phyloP scores from a whole-genome alignment of 2,797 vertebrate species.

The Paramormyrops hopkinsi region DNA sequence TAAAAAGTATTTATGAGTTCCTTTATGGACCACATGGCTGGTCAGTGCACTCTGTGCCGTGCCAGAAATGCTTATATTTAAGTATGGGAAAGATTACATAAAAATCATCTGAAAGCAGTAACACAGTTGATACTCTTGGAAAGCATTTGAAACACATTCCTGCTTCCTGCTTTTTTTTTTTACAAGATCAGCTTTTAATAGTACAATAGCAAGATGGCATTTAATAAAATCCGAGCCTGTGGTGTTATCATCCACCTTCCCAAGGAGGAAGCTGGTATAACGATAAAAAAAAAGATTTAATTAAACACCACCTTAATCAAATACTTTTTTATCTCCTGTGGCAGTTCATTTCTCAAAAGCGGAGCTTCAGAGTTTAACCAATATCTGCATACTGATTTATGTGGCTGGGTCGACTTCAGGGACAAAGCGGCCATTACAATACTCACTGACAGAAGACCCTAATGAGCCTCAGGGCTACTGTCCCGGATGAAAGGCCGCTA shows the following conservation, averaged over 20 bases:
- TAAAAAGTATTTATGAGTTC: slow-evolving; percentile 65
- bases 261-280: not conserved
- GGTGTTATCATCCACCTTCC: not conserved
- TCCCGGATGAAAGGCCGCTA: not conserved
- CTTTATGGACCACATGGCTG: slow-evolving; percentile 57
- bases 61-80: slow-evolving; percentile 54
- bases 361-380: not conserved
- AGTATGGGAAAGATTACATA: slow-evolving; percentile 46
- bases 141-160: slow-evolving; percentile 20
- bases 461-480: not conserved
- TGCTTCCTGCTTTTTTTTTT: not conserved
- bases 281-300: not conserved
- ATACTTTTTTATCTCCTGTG: slow-evolving; percentile 5
- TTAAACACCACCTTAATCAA: slow-evolving; percentile 3
- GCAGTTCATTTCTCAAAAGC: not conserved
- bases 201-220: not conserved
- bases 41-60: slow-evolving; percentile 49
- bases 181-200: slow-evolving; percentile 3
- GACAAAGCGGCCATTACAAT: not conserved
- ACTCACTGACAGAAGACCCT: not conserved
- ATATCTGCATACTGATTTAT: slow-evolving; percentile 3
- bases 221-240: slow-evolving; percentile 7
- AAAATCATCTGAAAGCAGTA: slow-evolving; percentile 43
- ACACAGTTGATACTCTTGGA: slow-evolving; percentile 20
- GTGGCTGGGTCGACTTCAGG: not conserved